These are phyloP conservation scores for Notothenia rossii DNA, from an alignment of 2,113 vertebrate genomes.

Conservation along the genomic window DNA sequence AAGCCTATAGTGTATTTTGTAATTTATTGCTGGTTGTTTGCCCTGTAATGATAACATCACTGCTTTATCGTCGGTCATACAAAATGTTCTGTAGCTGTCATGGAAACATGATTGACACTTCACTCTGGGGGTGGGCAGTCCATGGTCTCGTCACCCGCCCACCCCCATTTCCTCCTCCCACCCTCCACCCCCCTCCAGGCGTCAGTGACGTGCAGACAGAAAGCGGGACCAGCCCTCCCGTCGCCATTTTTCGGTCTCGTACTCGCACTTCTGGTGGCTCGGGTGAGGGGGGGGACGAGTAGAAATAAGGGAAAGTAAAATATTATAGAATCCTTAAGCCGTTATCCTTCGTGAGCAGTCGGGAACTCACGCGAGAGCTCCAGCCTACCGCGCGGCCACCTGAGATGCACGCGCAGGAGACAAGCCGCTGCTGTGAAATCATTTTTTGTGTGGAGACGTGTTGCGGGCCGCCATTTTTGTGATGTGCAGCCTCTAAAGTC, in stretches of 20 bases:
- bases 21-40: neutral
- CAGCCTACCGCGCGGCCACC: neutral
- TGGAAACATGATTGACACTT: conserved; percentile 58
- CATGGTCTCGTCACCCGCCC: conserved; percentile 22
- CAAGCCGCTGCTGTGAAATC: conserved; percentile 46
- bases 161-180: conserved; percentile 4
- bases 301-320: conserved; percentile 60
- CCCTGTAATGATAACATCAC: neutral
- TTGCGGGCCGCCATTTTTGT: conserved; percentile 86
- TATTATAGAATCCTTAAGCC: neutral
- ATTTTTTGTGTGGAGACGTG: conserved; percentile 83
- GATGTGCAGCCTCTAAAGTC: conserved; percentile 78
- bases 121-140: neutral
- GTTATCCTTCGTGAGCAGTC: conserved; percentile 13
- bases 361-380: conserved; percentile 26
- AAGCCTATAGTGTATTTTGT: neutral
- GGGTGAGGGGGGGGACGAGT: conserved; percentile 50
- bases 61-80: neutral
- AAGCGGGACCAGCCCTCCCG: conserved; percentile 84
- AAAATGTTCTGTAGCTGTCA: conserved; percentile 31
- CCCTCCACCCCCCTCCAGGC: conserved; percentile 13
- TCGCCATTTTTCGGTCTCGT: conserved; percentile 84
- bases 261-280: conserved; percentile 58
- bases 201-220: conserved; percentile 73
- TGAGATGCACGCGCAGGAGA: conserved; percentile 60